Evolutionary conservation across 2,797 vertebrate genomes (phyloP), one percentile per base, ranked within the genome.

Genomic region (Varecia variegata): DNA sequence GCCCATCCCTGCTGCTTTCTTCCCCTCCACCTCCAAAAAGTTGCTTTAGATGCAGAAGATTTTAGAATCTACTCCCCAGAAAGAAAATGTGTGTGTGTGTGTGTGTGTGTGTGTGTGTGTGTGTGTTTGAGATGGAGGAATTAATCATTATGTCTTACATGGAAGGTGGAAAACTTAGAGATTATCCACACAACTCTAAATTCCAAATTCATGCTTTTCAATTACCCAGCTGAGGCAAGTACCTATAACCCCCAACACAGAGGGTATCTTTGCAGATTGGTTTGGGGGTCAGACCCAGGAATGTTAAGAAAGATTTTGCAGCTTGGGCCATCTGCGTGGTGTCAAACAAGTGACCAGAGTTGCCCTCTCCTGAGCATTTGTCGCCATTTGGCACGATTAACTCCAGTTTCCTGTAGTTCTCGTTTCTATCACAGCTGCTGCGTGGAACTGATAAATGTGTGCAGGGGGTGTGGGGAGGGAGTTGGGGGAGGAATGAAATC

Each of bases 401-500:
- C 86, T 97, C 30, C 96, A 80, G 97, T 97, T 98, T 98, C 97
- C 98, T 97, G 88, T 83, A 79, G 94, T 90, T 97, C 93, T 96
- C 67, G 0, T 79, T 96, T 98, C 92, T 15, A 38, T 67, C 2
- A 4, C 91, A 96, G 94, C 94, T 96, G 87, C 94, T 97, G 81
- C 0, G 5, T 17, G 87, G 76, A 96, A 79, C 94, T 97, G 97
- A 96, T 97, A 97, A 97, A 95, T 93, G 83, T 91, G 86, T 82
- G 89, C 54, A 23, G 15, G 45, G 40, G 38, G 3, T 25, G 11
- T 77, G 56, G 35, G 14, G 40, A 77, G 73, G 70, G 77, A 43
- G 35, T 74, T 1, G 0, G 18, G 10, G 13, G 27, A 32, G 43
- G 35, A 65, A 87, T 60, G 77, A 56, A 54, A 91, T 95, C 85